These are phyloP conservation scores for Theonella swinhoei DNA, from an alignment of 37 sponge, comb jelly and placozoan species.

Conservation along the genomic window DNA sequence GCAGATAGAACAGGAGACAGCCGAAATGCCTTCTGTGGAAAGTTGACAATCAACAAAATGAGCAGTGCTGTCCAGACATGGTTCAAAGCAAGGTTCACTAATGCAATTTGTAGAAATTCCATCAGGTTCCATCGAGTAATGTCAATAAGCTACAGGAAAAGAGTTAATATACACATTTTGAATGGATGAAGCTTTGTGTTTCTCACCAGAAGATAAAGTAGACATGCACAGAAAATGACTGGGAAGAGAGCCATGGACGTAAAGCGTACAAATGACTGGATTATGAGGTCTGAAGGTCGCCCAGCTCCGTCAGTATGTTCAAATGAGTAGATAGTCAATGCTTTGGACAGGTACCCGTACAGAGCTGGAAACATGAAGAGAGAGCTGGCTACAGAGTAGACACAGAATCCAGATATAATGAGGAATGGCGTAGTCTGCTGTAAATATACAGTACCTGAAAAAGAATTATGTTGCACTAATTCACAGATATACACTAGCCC, in stretches of 20 bases:
- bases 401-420: constrained; percentile 86
- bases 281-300: constrained; percentile 63
- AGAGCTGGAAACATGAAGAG: constrained; percentile 94
- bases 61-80: constrained; percentile 75
- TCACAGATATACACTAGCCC: too few species aligned
- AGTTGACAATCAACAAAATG: constrained; percentile 40
- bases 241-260: constrained; percentile 58
- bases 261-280: constrained; percentile 82
- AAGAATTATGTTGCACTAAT: too few species aligned
- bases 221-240: constrained; percentile 64
- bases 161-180: neutral
- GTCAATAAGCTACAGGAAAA: neutral
- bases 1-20: constrained; percentile 69
- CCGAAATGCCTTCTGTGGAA: constrained; percentile 39
- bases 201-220: constrained; percentile 80
- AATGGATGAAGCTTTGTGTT: neutral
- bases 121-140: neutral
- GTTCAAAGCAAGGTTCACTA: constrained; percentile 69
- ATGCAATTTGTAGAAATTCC: constrained; percentile 34
- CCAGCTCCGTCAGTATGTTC: constrained; percentile 87
- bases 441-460: constrained; percentile 84
- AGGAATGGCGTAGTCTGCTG: constrained; percentile 52
- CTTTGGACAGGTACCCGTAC: constrained; percentile 59
- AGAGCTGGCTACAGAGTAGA: constrained; percentile 88
- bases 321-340: constrained; percentile 57